Conservation (phyloP, 2,888 invertebrate genomes). For the Laspeyria flexula region DNA sequence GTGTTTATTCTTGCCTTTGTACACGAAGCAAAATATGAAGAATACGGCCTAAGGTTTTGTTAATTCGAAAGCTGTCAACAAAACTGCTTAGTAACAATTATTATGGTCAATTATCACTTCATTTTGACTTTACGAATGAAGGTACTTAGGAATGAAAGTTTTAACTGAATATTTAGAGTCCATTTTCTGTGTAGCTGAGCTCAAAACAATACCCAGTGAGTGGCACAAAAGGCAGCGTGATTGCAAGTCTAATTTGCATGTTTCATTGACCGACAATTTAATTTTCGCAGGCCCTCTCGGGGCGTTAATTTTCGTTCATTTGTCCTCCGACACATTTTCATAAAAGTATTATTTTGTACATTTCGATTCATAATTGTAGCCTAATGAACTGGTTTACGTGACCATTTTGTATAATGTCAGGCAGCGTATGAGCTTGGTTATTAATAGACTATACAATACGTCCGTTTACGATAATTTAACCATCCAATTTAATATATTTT, state of each 20-base stretch:
- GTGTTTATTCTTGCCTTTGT: slow-evolving; percentile 11
- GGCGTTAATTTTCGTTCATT: slow-evolving; percentile 65
- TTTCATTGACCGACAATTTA: slow-evolving; percentile 80
- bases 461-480: neutral
- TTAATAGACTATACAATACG: slow-evolving; percentile 9
- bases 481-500: neutral
- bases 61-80: slow-evolving; percentile 28
- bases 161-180: slow-evolving; percentile 40
- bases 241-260: slow-evolving; percentile 79
- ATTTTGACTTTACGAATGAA: slow-evolving; percentile 36
- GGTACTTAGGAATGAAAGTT: slow-evolving; percentile 35
- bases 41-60: slow-evolving; percentile 22
- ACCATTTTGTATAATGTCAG: slow-evolving; percentile 22
- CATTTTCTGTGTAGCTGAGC: slow-evolving; percentile 40
- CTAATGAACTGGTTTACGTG: slow-evolving; percentile 47
- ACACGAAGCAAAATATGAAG: slow-evolving; percentile 14
- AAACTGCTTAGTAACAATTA: slow-evolving; percentile 33
- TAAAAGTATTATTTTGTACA: slow-evolving; percentile 48
- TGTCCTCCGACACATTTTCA: slow-evolving; percentile 51
- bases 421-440: slow-evolving; percentile 10
- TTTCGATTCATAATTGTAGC: slow-evolving; percentile 53
- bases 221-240: slow-evolving; percentile 72
- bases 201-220: slow-evolving; percentile 64
- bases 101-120: slow-evolving; percentile 44
- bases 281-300: slow-evolving; percentile 63